Evolutionary conservation across 2,113 vertebrate genomes (phyloP), one percentile per base, ranked within the genome.

Genomic region (Otocyon megalotis): DNA sequence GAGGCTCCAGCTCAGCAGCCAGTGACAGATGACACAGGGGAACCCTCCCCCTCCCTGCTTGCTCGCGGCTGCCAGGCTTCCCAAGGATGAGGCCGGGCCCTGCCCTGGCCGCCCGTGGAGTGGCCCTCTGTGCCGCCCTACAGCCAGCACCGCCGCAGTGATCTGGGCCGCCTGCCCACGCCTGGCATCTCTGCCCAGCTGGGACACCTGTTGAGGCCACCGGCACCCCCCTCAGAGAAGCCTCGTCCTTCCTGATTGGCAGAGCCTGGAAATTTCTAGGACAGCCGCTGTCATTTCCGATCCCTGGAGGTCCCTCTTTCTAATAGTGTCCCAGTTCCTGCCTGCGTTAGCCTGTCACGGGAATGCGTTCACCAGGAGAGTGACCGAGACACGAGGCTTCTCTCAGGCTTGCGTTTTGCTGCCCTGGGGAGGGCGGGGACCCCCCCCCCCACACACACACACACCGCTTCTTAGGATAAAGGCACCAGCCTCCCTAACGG

Each of bases 221-320:
- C 5, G 0, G 15, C 86, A 11, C 53, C 56, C 82, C 63, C 63
- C 26, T 35, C 3, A 0, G 63, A 58, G 32, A 30, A 26, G 76
- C 71, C 37, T 53, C 69, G 0, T 28, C 74, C 30, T 26, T 56
- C 54, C 84, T 95, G 96, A 91, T 22, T 94, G 97, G 97, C 98
- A 98, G 91, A 86, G 91, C 79, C 81, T 0, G 11, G 94, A 60
- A 48, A 56, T 97, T 97, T 98, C 97, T 95, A 97, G 97, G 97
- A 93, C 98, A 97, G 90, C 76, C 65, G 0, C 65, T 26, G 69
- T 91, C 35, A 0, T 12, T 0, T 19, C 82, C 4, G 2, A 30
- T 97, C 95, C 97, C 97, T 13, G 71, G 85, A 85, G 95, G 76
- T n/a, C 50, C 53, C 58, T 54, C 97, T 97, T 97, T 96, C 98